Evolutionary conservation across 2,797 vertebrate genomes (phyloP).

Genomic region (Poecilia velifera): DNA sequence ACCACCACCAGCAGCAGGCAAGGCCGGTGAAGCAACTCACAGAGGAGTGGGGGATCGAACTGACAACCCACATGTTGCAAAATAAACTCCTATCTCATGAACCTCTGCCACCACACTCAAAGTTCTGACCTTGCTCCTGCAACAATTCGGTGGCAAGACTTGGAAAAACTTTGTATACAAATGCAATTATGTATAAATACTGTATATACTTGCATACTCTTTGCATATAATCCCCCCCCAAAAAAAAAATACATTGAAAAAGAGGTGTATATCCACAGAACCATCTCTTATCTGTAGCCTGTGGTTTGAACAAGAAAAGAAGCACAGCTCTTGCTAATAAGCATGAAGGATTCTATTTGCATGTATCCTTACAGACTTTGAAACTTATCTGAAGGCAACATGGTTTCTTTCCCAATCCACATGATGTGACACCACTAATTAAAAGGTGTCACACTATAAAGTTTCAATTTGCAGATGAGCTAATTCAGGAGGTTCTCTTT

Average conservation of each 20-base stretch:
- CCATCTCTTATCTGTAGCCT: background rate
- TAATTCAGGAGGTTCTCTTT: slow-evolving; percentile 55
- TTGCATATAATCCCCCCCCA: no score
- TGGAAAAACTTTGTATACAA: background rate
- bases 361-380: slow-evolving; percentile 22
- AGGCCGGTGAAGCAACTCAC: background rate
- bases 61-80: background rate
- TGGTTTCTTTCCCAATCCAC: slow-evolving; percentile 39
- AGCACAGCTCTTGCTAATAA: background rate
- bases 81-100: background rate
- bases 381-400: slow-evolving; percentile 46
- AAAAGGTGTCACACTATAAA: slow-evolving; percentile 61
- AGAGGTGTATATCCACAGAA: background rate
- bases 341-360: slow-evolving; percentile 19
- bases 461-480: slow-evolving; percentile 62
- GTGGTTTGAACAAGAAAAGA: slow-evolving; percentile 22
- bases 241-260: background rate
- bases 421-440: slow-evolving; percentile 62
- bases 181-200: background rate
- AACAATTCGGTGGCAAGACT: background rate
- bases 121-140: background rate
- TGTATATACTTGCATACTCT: background rate
- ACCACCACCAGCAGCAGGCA: background rate
- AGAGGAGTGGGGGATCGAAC: background rate
- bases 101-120: background rate